Percentiles rank a stretch among this genome's conserved stretches.
Conservation (phyloP, 2,113 vertebrate species). For the Engystomops pustulosus region DNA sequence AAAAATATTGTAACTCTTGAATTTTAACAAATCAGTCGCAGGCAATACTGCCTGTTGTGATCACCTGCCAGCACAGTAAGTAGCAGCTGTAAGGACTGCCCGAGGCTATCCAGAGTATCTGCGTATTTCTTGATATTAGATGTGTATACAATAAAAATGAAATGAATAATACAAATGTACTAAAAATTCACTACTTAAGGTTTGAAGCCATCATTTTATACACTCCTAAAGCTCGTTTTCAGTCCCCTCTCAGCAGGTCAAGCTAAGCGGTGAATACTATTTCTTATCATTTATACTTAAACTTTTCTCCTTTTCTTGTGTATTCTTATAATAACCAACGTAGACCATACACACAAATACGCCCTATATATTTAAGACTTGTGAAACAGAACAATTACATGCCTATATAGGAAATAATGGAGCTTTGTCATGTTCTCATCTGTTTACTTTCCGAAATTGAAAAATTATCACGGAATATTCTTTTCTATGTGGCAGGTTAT, state of each 20-base stretch:
- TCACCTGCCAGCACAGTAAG: constrained; percentile 25
- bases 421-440: constrained; percentile 77
- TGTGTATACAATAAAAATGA: not conserved
- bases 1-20: not conserved
- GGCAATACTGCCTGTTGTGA: constrained; percentile 15
- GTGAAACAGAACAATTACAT: constrained; percentile 62
- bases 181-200: not conserved
- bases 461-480: constrained; percentile 83
- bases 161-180: constrained; percentile 23
- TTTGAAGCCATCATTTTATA: not conserved
- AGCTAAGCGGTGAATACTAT: too few relatives aligned
- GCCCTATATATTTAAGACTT: constrained; percentile 11
- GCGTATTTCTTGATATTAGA: constrained; percentile 15
- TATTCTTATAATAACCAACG: not conserved
- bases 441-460: constrained; percentile 86
- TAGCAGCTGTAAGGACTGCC: constrained; percentile 36
- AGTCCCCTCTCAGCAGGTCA: not conserved
- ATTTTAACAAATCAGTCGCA: constrained; percentile 27
- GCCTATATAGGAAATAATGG: constrained; percentile 69
- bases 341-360: not conserved
- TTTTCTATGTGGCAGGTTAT: constrained; percentile 76
- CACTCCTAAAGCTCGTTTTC: not conserved
- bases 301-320: not conserved
- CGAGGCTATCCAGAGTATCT: not conserved
- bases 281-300: not conserved